A percentile compares a stretch with the other conserved stretches of the same genome.
These are phyloP conservation scores for Synanthedon vespiformis DNA, from an alignment of 2,888 invertebrate species.

Conservation along the genomic window DNA sequence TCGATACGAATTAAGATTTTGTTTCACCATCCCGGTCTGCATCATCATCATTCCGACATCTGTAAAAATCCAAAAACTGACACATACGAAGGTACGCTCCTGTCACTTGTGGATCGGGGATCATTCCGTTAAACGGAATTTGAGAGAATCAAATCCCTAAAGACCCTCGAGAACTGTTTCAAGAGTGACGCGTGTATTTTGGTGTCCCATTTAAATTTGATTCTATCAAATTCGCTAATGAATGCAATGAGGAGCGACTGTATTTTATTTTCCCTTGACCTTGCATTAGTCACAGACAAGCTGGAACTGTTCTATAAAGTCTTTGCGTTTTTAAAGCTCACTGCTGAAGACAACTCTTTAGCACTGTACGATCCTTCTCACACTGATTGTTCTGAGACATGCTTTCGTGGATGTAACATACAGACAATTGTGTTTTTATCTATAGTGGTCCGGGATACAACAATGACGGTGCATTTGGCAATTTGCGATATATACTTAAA, in stretches of 20 bases:
- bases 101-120: slow-evolving; percentile 21
- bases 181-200: background rate
- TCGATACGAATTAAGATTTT: slow-evolving; percentile 82
- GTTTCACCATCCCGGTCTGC: slow-evolving; percentile 96
- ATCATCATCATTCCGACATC: slow-evolving; percentile 98
- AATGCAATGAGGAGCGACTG: slow-evolving; percentile 44
- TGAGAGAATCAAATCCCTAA: slow-evolving; percentile 30
- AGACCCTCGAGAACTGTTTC: background rate
- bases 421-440: slow-evolving; percentile 24
- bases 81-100: slow-evolving; percentile 56
- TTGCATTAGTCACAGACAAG: slow-evolving; percentile 62
- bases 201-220: slow-evolving; percentile 21
- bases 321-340: slow-evolving; percentile 54
- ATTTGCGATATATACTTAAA: slow-evolving; percentile 40
- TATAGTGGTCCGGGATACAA: slow-evolving; percentile 46
- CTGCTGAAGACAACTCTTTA: slow-evolving; percentile 40
- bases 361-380: slow-evolving; percentile 35
- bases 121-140: slow-evolving; percentile 22
- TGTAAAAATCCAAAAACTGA: slow-evolving; percentile 80
- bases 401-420: slow-evolving; percentile 61
- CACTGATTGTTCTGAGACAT: slow-evolving; percentile 66
- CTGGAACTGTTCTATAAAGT: slow-evolving; percentile 60
- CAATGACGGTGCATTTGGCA: slow-evolving; percentile 58
- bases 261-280: slow-evolving; percentile 33
- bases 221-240: slow-evolving; percentile 44